Evolutionary conservation across 2,888 invertebrate genomes (phyloP).

Genomic region (Polyommatus iphigenia): DNA sequence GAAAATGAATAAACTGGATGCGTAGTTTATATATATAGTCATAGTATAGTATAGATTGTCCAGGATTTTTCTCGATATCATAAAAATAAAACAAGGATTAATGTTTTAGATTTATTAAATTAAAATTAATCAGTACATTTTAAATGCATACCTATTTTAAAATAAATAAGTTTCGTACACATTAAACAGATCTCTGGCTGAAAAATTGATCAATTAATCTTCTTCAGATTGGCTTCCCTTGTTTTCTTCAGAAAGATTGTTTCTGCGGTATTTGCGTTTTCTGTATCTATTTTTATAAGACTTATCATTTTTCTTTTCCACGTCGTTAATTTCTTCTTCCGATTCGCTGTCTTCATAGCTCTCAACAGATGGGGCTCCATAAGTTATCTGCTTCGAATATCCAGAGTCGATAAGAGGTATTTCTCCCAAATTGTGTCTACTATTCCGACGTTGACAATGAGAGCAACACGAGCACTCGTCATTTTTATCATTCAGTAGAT

Average conservation of each 20-base stretch:
- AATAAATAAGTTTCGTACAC: background rate
- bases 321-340: background rate
- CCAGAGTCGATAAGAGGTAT: slow-evolving; percentile 45
- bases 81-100: background rate
- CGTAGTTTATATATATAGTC: too few species aligned
- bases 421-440: slow-evolving; percentile 33
- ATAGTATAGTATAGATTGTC: too few species aligned
- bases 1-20: too few species aligned
- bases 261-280: slow-evolving; percentile 40
- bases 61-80: too few species aligned
- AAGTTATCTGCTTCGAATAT: slow-evolving; percentile 50
- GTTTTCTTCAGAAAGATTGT: slow-evolving; percentile 38
- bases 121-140: background rate
- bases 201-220: slow-evolving; percentile 32
- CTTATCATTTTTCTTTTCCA: background rate
- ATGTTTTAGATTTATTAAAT: background rate
- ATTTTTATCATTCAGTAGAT: slow-evolving; percentile 60
- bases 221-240: slow-evolving; percentile 45
- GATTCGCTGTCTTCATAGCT: slow-evolving; percentile 16
- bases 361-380: background rate
- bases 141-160: background rate
- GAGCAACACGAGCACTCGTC: slow-evolving; percentile 46
- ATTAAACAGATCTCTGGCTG: background rate
- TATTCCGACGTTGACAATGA: slow-evolving; percentile 40
- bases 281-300: background rate